Evolutionary conservation across 2,797 vertebrate species (phyloP).

Genomic region (Myotis daubentonii): DNA sequence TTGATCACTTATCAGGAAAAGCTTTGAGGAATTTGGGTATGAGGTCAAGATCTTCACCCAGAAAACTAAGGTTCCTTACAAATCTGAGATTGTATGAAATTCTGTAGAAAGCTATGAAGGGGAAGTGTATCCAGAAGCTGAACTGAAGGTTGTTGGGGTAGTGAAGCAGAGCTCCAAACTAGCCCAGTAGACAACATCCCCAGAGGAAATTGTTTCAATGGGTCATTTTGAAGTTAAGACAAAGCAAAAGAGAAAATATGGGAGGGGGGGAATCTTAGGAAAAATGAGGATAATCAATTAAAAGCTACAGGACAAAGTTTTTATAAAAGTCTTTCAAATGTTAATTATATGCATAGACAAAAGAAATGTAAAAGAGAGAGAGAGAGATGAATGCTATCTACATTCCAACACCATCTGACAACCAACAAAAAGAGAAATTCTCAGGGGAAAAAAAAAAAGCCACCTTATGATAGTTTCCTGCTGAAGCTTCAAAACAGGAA

Average conservation of each 20-base stretch:
- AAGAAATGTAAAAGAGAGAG: background rate
- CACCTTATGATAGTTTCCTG: rapidly evolving
- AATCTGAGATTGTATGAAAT: background rate
- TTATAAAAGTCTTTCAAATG: background rate
- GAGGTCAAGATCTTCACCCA: background rate
- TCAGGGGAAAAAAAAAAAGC: background rate
- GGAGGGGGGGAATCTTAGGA: background rate
- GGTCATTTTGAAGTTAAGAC: background rate
- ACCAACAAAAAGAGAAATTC: background rate
- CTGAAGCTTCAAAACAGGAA: background rate
- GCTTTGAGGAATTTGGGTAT: no score
- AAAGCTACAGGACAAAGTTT: background rate
- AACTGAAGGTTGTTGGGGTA: background rate
- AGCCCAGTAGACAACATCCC: background rate
- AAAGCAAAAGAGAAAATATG: background rate
- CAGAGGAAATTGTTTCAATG: background rate
- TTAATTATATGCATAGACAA: background rate
- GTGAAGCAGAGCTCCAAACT: background rate
- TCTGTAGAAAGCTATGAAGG: background rate
- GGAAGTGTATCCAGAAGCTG: background rate
- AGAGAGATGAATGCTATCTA: background rate
- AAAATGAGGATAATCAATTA: background rate
- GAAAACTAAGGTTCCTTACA: background rate
- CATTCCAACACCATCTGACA: background rate
- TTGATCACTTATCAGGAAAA: background rate